These are phyloP conservation scores for Dipodomys spectabilis DNA, from an alignment of 2,113 vertebrate genomes.

Conservation along the genomic window DNA sequence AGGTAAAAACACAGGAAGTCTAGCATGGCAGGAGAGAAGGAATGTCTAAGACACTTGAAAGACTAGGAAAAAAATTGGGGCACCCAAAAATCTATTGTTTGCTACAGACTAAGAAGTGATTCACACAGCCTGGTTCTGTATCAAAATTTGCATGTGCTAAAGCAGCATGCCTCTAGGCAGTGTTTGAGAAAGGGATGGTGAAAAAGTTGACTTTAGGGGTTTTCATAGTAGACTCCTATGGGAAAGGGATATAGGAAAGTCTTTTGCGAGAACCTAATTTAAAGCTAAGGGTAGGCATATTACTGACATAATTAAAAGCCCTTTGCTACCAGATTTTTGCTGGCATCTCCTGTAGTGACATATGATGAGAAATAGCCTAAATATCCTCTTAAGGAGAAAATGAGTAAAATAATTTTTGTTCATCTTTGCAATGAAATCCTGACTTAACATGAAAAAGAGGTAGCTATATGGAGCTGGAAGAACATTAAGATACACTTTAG, in stretches of 20 bases:
- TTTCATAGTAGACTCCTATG: background rate
- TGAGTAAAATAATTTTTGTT: constrained; percentile 33
- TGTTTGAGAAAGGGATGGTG: background rate
- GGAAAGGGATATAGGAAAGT: constrained; percentile 37
- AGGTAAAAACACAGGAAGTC: constrained; percentile 65
- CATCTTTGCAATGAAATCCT: background rate
- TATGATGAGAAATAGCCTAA: background rate
- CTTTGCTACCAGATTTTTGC: constrained; percentile 19
- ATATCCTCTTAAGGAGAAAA: background rate
- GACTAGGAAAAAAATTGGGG: background rate
- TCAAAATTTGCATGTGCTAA: constrained; percentile 30
- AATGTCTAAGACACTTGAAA: constrained; percentile 38
- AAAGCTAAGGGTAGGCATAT: background rate
- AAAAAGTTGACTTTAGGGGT: background rate
- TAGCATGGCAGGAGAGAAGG: constrained; percentile 36
- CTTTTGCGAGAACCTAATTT: background rate
- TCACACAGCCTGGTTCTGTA: background rate
- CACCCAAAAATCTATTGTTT: constrained; percentile 45
- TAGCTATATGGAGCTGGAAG: constrained; percentile 38
- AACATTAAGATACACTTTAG: background rate
- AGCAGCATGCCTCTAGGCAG: background rate
- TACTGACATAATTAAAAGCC: background rate
- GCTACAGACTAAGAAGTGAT: constrained; percentile 38
- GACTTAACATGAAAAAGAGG: background rate
- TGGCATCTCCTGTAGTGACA: background rate